Evolutionary conservation across 1,140 invertebrate genomes (phyloP).

Genomic region (Papilio polyxenes): DNA sequence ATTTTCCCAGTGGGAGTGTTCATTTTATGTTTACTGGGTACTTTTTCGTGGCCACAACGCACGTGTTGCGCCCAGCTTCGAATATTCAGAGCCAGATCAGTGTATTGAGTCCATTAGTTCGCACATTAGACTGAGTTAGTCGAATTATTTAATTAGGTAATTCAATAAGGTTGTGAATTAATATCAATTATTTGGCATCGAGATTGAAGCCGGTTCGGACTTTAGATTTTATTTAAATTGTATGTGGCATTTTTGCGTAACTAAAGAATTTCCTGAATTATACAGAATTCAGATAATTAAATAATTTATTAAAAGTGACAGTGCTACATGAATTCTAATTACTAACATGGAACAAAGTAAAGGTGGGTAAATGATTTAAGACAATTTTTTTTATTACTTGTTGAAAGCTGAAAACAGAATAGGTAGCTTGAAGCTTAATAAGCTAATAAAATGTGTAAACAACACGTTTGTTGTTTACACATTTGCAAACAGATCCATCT

Average conservation of each 20-base stretch:
- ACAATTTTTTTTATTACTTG: neutral
- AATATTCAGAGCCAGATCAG: slow-evolving; percentile 70
- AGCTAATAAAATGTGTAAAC: too few relatives aligned
- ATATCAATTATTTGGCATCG: slow-evolving; percentile 74
- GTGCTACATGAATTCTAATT: slow-evolving; percentile 26
- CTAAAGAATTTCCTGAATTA: slow-evolving; percentile 45
- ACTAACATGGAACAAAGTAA: slow-evolving; percentile 68
- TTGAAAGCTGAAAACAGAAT: neutral
- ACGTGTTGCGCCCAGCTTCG: slow-evolving; percentile 64
- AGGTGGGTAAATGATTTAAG: slow-evolving; percentile 56
- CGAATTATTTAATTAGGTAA: slow-evolving; percentile 80
- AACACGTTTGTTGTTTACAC: too few relatives aligned
- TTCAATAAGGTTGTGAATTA: slow-evolving; percentile 78
- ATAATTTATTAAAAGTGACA: slow-evolving; percentile 45
- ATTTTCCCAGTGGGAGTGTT: slow-evolving; percentile 55
- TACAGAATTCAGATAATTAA: slow-evolving; percentile 39
- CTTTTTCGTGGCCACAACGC: slow-evolving; percentile 59
- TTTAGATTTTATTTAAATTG: slow-evolving; percentile 53
- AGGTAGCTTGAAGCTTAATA: neutral
- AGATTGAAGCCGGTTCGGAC: slow-evolving; percentile 63
- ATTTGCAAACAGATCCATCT: too few relatives aligned
- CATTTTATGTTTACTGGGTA: slow-evolving; percentile 55
- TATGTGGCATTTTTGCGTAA: slow-evolving; percentile 48
- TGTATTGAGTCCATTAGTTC: slow-evolving; percentile 77
- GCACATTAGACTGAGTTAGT: slow-evolving; percentile 77